Evolutionary conservation across 2,888 invertebrate genomes (phyloP).

Genomic region (Lasioglossum vierecki): DNA sequence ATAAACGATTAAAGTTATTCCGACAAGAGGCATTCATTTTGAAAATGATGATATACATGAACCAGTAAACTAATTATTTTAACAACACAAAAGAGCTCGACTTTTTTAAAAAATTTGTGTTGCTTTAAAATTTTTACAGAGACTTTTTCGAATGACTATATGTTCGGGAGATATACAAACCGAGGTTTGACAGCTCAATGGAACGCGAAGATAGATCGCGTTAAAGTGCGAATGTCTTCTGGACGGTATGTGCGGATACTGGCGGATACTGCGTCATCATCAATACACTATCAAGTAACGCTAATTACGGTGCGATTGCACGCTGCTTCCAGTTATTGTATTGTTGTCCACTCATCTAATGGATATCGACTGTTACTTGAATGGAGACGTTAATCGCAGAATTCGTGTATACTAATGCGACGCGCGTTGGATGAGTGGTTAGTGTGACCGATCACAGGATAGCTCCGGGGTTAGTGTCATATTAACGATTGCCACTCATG

Average conservation of each 20-base stretch:
- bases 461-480: not conserved
- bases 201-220: not conserved
- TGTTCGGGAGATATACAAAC: not conserved
- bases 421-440: constrained; percentile 39
- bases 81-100: not conserved
- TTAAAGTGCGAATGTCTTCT: not conserved
- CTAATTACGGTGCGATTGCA: constrained; percentile 56
- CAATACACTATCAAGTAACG: constrained; percentile 40
- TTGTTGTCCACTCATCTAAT: constrained; percentile 51
- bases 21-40: too few species aligned
- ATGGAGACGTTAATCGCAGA: constrained; percentile 53
- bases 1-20: too few species aligned
- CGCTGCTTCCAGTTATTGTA: constrained; percentile 51
- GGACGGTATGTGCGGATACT: constrained; percentile 10
- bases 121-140: not conserved
- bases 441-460: constrained; percentile 29
- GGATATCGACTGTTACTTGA: constrained; percentile 58
- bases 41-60: not conserved
- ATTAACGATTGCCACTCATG: constrained; percentile 28
- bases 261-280: constrained; percentile 28
- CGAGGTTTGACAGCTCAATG: not conserved
- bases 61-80: not conserved
- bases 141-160: not conserved
- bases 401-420: constrained; percentile 50
- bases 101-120: not conserved